These are phyloP conservation scores for Hemaris fuciformis DNA, from an alignment of 2,888 invertebrate species.

Conservation along the genomic window DNA sequence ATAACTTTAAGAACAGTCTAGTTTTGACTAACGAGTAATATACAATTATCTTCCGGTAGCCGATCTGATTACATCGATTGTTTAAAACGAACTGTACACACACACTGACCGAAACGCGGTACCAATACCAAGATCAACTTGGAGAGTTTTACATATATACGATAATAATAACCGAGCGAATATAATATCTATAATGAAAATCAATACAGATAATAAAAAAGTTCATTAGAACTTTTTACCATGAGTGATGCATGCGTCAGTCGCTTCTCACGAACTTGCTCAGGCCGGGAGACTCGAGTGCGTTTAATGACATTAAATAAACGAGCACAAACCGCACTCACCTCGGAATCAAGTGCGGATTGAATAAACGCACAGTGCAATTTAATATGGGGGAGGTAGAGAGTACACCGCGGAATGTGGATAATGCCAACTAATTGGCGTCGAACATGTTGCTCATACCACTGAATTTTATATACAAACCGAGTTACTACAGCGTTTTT, in stretches of 20 bases:
- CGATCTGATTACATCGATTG: too few species aligned
- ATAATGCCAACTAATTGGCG: background rate
- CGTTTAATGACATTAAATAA: slow-evolving; percentile 30
- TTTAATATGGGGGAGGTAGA: slow-evolving; percentile 13
- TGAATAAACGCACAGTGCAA: slow-evolving; percentile 11
- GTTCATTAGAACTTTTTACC: background rate
- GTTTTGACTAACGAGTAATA: too few species aligned
- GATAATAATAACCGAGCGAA: background rate
- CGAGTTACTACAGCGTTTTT: too few species aligned
- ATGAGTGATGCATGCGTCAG: slow-evolving; percentile 43
- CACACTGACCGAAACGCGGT: too few species aligned
- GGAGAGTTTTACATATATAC: too few species aligned
- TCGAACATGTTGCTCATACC: background rate
- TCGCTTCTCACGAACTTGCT: slow-evolving; percentile 30
- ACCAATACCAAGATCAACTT: too few species aligned
- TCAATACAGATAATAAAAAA: background rate
- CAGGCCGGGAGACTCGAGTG: slow-evolving; percentile 19
- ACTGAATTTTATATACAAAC: background rate
- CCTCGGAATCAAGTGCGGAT: slow-evolving; percentile 14
- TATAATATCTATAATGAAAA: background rate
- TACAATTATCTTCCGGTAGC: too few species aligned
- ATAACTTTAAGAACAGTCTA: too few species aligned
- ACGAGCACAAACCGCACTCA: slow-evolving; percentile 20
- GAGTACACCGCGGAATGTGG: background rate
- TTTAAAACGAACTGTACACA: too few species aligned